Evolutionary conservation across 2,888 invertebrate genomes (phyloP).

Genomic region (Apodemia hepburni): DNA sequence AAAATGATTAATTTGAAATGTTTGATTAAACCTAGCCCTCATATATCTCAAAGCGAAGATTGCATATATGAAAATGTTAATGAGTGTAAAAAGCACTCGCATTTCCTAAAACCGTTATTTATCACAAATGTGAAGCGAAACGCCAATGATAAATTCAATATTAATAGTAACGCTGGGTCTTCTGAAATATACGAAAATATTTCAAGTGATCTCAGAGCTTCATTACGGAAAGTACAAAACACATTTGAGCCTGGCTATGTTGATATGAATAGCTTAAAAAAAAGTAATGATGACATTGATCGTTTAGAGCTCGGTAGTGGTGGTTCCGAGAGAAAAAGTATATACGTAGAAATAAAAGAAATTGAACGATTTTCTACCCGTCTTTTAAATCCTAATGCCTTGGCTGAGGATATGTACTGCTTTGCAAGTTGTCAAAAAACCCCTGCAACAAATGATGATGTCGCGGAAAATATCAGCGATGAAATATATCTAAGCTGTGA

Average conservation of each 20-base stretch:
- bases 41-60: neutral
- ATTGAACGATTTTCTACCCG: neutral
- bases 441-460: slow-evolving; percentile 3
- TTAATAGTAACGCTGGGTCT: neutral
- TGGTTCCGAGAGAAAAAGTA: no score
- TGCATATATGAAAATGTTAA: neutral
- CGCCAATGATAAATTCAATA: slow-evolving; percentile 17
- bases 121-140: neutral
- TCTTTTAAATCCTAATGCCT: slow-evolving; percentile 39
- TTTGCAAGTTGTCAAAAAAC: slow-evolving; percentile 43
- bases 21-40: no score
- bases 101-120: neutral
- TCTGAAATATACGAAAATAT: slow-evolving; percentile 34
- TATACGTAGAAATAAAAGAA: no score
- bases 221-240: no score
- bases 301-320: no score
- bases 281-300: no score
- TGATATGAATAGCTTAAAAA: no score
- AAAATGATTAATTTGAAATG: no score
- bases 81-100: neutral
- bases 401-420: slow-evolving; percentile 41
- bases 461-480: slow-evolving; percentile 10
- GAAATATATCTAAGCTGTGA: slow-evolving; percentile 46
- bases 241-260: no score
- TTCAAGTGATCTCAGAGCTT: slow-evolving; percentile 45